Base-by-base conservation (phyloP, 1,140 invertebrate genomes). In the Nephotettix cincticeps region DNA sequence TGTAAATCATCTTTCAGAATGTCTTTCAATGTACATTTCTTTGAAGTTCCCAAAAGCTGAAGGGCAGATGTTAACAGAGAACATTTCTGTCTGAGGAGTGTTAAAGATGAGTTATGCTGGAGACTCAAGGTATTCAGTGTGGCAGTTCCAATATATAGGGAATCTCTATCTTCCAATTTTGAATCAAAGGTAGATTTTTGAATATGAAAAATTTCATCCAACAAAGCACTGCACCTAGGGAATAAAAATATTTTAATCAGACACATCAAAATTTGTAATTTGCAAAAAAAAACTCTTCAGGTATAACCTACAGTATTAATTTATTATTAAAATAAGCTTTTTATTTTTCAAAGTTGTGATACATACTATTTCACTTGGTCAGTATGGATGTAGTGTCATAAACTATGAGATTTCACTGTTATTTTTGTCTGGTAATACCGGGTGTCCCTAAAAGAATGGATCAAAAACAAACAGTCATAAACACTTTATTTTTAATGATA, bases 31-130 rank as follows among this genome's bases (percentile, higher is more conserved):
- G 6, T 54, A 27, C 3, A 6, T 11, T 61, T 61, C n/a, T 25
- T 4, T 2, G 21, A 27, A 21, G 9, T 23, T 61, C 6, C 56
- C 9, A 27, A 11, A 6, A 61, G 23, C 28, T 27, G 21, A 6
- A 28, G 25, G 21, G 23, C 27, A 29, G 56, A 11, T 9, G 30
- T 6, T 11, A 61, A 28, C 23, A 79, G 65, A 17, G 79, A 72
- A 29, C 78, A 78, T 27, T 82, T 80, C 29, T 83, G 81, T 40
- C 73, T 79, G 2, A 84, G 68, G 3, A 80, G 14, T 3, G 77
- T 72, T 0, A 83, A 36, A 28, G 69, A 70, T 0, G 79, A 75
- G 67, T 82, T 78, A 11, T 79, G 75, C 19, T 80, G 74, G 0
- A 84, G 69, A 61, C 78, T 72, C 1, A 28, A 67, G 0, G 81